Base-by-base conservation (phyloP, 2,113 vertebrate species). In the Piprites chloris region DNA sequence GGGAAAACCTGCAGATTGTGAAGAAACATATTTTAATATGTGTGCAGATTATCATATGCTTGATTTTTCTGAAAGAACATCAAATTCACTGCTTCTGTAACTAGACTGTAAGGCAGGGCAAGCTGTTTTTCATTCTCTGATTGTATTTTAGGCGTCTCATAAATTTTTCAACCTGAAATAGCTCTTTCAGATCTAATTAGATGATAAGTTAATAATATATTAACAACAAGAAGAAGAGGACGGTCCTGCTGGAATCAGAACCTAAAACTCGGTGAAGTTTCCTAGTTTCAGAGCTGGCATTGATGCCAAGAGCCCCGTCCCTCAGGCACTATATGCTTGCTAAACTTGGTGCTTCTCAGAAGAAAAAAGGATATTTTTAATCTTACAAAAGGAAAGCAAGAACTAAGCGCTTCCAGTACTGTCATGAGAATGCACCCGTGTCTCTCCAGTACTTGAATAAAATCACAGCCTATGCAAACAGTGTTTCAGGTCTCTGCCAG, bases 401-500 rank as follows among this genome's bases (percentile, higher is more conserved):
- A 90, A 16, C 61, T 72, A 69, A 83, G 30, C 37, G 17, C 50
- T 95, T 76, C 22, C 50, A 75, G 42, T 69, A 74, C 49, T 86
- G 52, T 73, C n/a, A 16, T 88, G 81, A 91, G 61, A 96, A 72
- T 16, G 68, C 63, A 58, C 17, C 49, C 61, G 1, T 76, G 53
- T 83, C 9, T 41, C 63, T 95, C 85, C 67, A 71, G 56, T 87
- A 85, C 66, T 47, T 68, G 81, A 90, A 53, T 59, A 96, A 93
- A 95, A 95, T 91, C 72, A 86, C 58, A 59, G 77, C 86, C 41
- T 95, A 92, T 97, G 89, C 93, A 97, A 97, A 96, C 85, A 32
- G 32, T 86, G 56, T 95, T 97, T 98, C 95, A 91, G 75, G 42
- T 95, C 85, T 90, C 72, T 92, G 87, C 95, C 89, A 95, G 77